Percentiles rank a stretch among this genome's conserved stretches.
Conservation (phyloP, 2,797 vertebrate genomes). For the Anisognathus igniventris region DNA sequence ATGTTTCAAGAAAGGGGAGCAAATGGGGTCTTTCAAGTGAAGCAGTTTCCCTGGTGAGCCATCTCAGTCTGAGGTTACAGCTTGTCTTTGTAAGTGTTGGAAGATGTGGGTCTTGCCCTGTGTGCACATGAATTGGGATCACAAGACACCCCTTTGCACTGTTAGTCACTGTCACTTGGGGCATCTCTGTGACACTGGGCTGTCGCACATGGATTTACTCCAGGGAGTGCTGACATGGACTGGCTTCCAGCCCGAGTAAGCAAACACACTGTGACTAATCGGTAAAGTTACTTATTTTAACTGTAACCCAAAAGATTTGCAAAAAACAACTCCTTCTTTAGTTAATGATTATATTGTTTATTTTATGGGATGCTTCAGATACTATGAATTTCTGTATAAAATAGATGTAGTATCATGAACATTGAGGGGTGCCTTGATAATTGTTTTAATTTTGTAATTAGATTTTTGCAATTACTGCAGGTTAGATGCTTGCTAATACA, state of each 20-base stretch:
- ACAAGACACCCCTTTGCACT: not conserved
- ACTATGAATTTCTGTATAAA: not conserved
- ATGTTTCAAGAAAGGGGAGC: not conserved
- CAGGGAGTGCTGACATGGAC: not conserved
- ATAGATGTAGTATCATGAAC: not conserved
- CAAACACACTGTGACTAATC: not conserved
- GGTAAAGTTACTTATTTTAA: not conserved
- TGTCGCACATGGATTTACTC: not conserved
- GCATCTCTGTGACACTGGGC: not conserved
- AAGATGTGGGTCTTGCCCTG: not conserved
- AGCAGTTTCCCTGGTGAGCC: not conserved
- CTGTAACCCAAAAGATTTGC: not conserved
- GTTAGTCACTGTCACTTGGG: not conserved
- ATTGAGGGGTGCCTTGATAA: not conserved
- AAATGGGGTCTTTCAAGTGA: not conserved
- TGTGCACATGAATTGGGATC: not conserved
- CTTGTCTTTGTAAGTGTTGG: not conserved
- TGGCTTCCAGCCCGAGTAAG: not conserved
- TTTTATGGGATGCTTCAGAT: not conserved
- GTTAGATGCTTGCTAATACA: slow-evolving; percentile 32
- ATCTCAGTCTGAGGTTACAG: not conserved
- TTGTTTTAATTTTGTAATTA: slow-evolving; percentile 17
- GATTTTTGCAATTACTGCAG: slow-evolving; percentile 13
- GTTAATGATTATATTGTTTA: not conserved
- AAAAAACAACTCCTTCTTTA: not conserved